Base-by-base conservation (phyloP, 2,113 vertebrate genomes). In the Zapus hudsonius region DNA sequence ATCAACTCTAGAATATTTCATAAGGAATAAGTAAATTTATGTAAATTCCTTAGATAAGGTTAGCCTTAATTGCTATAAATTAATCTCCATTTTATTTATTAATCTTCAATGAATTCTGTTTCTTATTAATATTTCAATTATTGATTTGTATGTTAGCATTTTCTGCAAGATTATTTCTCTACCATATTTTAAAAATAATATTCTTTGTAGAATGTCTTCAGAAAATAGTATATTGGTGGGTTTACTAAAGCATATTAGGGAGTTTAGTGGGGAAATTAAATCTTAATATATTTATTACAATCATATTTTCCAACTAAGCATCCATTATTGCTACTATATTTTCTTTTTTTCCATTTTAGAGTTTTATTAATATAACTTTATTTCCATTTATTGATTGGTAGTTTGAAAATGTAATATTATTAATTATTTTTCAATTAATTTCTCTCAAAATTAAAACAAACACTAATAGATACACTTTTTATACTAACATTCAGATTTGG, bases 41-140 rank as follows among this genome's bases (percentile, higher is more conserved):
- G 5, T 42, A 95, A 69, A 79, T 79, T 44, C 16, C 27, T 88
- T 57, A 38, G n/a, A 13, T 81, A 81, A 88, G 40, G 4, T 42
- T 75, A 84, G 20, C 15, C 74, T 3, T 69, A 57, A 44, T 6
- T 70, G 16, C 80, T 84, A 70, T 40, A 81, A 93, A 88, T 80
- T 79, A 63, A 33, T n/a, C 61, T 20, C 70, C 57, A 47, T 70
- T 20, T 44, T 82, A 79, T 84, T 57, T 94, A 79, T 80, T 84
- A 33, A 74, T 69, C 42, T 84, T 84, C 36, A n/a, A 55, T 47
- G 55, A 91, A 96, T 72, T 74, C 9, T 79, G 19, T 61, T 31
- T 52, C 12, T 87, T 3, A 15, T 59, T 88, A 80, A 59, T 81
- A 90, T 69, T 80, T 74, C 40, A 1, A 66, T 31, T 64, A 33